Percentiles rank a stretch among this genome's conserved stretches.
Conservation (phyloP, 2,113 vertebrate genomes). For the Coracopsis vasa region DNA sequence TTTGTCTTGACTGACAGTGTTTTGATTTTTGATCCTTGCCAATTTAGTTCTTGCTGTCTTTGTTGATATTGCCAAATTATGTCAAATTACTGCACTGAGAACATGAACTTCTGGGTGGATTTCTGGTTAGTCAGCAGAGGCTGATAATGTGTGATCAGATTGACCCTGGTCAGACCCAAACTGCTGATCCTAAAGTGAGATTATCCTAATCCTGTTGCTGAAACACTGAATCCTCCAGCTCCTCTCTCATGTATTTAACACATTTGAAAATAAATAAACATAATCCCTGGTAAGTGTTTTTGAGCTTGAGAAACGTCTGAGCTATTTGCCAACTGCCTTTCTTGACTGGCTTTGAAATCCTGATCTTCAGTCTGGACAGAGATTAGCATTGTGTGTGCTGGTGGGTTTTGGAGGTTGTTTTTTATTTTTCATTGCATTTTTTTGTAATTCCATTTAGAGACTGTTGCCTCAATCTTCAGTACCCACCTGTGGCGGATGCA, state of each 20-base stretch:
- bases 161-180: neutral
- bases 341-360: constrained; percentile 7
- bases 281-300: constrained; percentile 1
- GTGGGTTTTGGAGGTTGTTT: neutral
- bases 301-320: neutral
- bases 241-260: neutral
- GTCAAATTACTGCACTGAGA: neutral
- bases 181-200: neutral
- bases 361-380: constrained; percentile 60
- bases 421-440: neutral
- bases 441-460: fast-evolving
- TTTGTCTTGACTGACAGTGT: neutral
- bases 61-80: neutral
- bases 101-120: neutral
- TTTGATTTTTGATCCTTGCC: neutral
- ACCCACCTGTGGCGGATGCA: neutral
- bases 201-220: constrained; percentile 4
- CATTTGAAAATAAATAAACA: neutral
- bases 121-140: neutral
- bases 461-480: neutral
- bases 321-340: neutral
- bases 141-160: neutral
- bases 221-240: neutral
- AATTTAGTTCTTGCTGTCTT: neutral
- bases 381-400: neutral